A percentile compares a stretch with the other conserved stretches of the same genome.
phyloP scores from a whole-genome alignment of 2,888 invertebrate species.

The Phyllotreta striolata region DNA sequence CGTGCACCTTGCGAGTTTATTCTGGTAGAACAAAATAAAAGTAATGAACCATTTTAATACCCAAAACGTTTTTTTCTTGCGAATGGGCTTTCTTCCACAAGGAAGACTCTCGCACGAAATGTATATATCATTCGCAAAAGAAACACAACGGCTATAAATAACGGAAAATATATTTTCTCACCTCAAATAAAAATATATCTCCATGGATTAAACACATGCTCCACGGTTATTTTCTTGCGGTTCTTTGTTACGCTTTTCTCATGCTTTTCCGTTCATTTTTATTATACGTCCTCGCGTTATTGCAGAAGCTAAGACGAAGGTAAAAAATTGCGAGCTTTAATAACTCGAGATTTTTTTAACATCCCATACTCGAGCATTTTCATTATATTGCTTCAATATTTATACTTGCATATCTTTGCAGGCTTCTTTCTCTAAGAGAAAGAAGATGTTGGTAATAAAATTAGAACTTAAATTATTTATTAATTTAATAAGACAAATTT shows the following conservation, averaged over 20 bases:
- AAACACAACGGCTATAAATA: conserved; percentile 23
- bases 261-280: conserved; percentile 16
- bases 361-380: too few relatives aligned
- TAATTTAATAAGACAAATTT: too few relatives aligned
- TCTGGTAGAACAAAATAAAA: not conserved
- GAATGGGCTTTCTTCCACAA: conserved; percentile 5
- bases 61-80: conserved; percentile 24
- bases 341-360: too few relatives aligned
- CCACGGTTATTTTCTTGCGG: conserved; percentile 10
- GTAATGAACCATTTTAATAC: conserved; percentile 21
- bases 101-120: conserved; percentile 17
- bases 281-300: conserved; percentile 15
- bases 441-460: too few relatives aligned
- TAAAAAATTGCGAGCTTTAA: not conserved
- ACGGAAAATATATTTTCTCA: conserved; percentile 22
- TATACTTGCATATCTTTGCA: too few relatives aligned
- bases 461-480: too few relatives aligned
- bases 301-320: conserved; percentile 10
- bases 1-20: too few relatives aligned
- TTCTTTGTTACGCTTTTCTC: conserved; percentile 9
- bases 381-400: too few relatives aligned
- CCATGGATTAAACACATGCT: conserved; percentile 26
- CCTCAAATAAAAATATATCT: conserved; percentile 24
- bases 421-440: too few relatives aligned
- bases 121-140: conserved; percentile 12